Percentiles rank a stretch among this genome's conserved stretches.
These are phyloP conservation scores for Hydrolagus affinis DNA, from an alignment of 2,113 vertebrate species.

Conservation along the genomic window DNA sequence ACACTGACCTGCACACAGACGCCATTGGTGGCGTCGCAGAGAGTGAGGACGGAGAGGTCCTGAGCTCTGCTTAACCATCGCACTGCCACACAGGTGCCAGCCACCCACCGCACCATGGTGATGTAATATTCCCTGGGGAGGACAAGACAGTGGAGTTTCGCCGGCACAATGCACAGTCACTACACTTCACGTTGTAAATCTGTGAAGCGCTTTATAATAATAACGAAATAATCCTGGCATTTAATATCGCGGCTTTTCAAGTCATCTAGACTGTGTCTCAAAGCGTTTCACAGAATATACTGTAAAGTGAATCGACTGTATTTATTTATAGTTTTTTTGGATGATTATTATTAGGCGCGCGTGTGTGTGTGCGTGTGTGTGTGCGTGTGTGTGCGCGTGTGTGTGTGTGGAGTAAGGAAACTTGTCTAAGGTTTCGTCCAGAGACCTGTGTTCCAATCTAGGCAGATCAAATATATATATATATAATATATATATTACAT, in stretches of 20 bases:
- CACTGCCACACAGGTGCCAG: conserved; percentile 59
- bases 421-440: no score
- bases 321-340: no score
- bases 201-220: no score
- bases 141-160: not conserved
- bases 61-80: conserved; percentile 67
- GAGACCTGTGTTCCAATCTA: no score
- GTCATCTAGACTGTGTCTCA: not conserved
- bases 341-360: no score
- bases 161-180: no score
- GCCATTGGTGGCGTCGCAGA: conserved; percentile 68
- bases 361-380: conserved; percentile 8
- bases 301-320: no score
- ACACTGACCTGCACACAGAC: conserved; percentile 62
- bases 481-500: not conserved
- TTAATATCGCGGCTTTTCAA: not conserved
- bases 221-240: not conserved
- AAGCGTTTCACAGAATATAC: no score
- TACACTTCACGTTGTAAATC: no score
- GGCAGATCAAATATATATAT: not conserved
- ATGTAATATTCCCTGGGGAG: conserved; percentile 52
- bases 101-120: conserved; percentile 67
- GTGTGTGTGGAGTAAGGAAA: no score
- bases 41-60: conserved; percentile 63
- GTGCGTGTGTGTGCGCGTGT: not conserved